Evolutionary conservation across 2,797 vertebrate species (phyloP), one percentile per base, ranked within the genome.

Genomic region (Cuniculus paca): DNA sequence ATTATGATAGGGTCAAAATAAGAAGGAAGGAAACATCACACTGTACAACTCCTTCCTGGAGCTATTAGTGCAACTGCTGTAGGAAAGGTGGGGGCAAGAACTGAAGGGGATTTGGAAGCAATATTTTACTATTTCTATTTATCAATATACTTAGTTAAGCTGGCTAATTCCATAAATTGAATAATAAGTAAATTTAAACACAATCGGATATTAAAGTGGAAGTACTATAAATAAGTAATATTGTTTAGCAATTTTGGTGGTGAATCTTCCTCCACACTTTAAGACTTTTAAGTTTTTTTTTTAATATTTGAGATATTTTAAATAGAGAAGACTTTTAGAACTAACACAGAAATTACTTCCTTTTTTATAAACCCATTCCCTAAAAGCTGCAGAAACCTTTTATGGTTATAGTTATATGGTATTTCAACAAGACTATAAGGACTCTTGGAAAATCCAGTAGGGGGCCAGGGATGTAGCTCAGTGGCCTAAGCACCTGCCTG

Each of bases 51-150:
- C 60, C 16, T 58, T 74, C 36, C 88, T 72, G 63, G 80, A 72
- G 54, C 16, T 34, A 74, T 17, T 65, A 92, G 22, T 52, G 7
- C 39, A 78, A n/a, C 60, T 19, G 10, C 83, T 72, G 13, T 58
- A 65, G 45, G 85, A 93, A 48, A 78, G 24, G 56, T 50, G 19
- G 60, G 24, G 36, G 26, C 24, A 56, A 90, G 36, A 72, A 83
- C 19, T 78, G 11, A 50, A 77, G 78, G 34, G 9, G 31, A 54
- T 72, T 60, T 54, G 36, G n/a, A 36, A 14, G 20, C 8, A n/a
- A 14, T 20, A 83, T 80, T 91, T 78, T 93, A 58, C 91, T 88
- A 65, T 65, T 74, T 95, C 31, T 93, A 20, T 83, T 83, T 84
- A 58, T 65, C 1, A 22, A 19, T 84, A 48, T 60, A 45, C 26